phyloP scores from a whole-genome alignment of 2,888 invertebrate species.

The Ryuthela nishihirai region DNA sequence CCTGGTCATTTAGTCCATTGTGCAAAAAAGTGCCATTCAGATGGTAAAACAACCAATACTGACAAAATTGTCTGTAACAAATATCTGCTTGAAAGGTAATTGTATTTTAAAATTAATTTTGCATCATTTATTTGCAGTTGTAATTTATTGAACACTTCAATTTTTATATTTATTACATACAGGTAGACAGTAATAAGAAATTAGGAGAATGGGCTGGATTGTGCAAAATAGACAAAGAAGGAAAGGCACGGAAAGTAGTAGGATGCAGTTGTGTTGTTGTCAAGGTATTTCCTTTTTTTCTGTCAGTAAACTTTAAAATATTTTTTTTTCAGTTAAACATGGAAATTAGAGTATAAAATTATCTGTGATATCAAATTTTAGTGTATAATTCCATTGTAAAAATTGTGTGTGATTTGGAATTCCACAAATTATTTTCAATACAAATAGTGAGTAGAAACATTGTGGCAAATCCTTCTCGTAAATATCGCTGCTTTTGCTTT shows the following conservation, averaged over 20 bases:
- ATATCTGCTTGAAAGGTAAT: not conserved
- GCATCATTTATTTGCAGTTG: no score
- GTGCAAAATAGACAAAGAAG: slow-evolving; percentile 98
- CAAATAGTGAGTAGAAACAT: no score
- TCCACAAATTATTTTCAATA: no score
- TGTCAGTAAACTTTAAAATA: no score
- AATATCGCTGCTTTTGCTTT: no score
- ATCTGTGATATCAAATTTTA: no score
- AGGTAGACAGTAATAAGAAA: slow-evolving; percentile 93
- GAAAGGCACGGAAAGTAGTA: slow-evolving; percentile 84
- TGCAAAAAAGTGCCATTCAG: not conserved
- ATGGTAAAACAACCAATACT: not conserved
- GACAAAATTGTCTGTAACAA: not conserved
- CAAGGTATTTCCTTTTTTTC: slow-evolving; percentile 18
- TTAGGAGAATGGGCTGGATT: slow-evolving; percentile 99
- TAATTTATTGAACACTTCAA: not conserved
- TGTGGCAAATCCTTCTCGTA: no score
- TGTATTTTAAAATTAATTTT: not conserved
- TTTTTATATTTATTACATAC: not conserved
- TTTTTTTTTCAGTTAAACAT: not conserved
- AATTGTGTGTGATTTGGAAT: no score
- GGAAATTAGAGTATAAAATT: not conserved
- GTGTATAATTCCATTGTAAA: no score
- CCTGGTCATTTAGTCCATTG: not conserved
- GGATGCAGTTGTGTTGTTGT: slow-evolving; percentile 44